Percentiles rank a stretch among this genome's conserved stretches.
Conservation (phyloP, 1,140 invertebrate species). For the Drosophila watanabei region DNA sequence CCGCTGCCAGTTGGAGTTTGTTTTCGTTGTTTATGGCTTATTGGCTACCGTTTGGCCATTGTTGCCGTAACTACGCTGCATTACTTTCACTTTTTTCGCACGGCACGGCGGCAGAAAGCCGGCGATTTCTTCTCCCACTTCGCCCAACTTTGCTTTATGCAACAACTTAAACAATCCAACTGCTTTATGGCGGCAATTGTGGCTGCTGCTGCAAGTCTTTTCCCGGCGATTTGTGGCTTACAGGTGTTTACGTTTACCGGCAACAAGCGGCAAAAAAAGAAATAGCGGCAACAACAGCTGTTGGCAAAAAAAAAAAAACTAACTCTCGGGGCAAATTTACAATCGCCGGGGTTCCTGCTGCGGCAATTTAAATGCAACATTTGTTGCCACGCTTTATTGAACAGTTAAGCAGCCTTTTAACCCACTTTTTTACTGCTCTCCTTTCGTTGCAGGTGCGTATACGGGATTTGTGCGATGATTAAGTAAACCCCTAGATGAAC, state of each 20-base stretch:
- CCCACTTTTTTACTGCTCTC: conserved; percentile 33
- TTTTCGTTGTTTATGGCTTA: conserved; percentile 63
- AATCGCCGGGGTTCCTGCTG: conserved; percentile 29
- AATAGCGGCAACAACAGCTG: conserved; percentile 53
- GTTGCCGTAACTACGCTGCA: conserved; percentile 59
- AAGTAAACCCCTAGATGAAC: not conserved
- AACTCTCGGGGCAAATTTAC: conserved; percentile 42
- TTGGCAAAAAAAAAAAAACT: conserved; percentile 27
- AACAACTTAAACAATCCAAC: conserved; percentile 78
- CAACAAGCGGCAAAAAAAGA: conserved; percentile 35
- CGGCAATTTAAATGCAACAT: conserved; percentile 41
- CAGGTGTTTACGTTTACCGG: conserved; percentile 74
- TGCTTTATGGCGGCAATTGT: conserved; percentile 65
- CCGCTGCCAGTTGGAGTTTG: conserved; percentile 38
- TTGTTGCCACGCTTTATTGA: conserved; percentile 56
- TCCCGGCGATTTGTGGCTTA: conserved; percentile 76
- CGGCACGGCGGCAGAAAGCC: conserved; percentile 53
- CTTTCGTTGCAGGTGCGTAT: conserved; percentile 76
- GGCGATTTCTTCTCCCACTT: conserved; percentile 74
- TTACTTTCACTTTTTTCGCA: conserved; percentile 78
- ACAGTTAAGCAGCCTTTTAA: conserved; percentile 36
- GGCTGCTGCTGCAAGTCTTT: conserved; percentile 23
- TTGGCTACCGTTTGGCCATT: conserved; percentile 75
- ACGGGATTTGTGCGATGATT: conserved; percentile 9
- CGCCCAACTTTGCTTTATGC: conserved; percentile 66